Evolutionary conservation across 2,113 vertebrate genomes (phyloP).

Genomic region (Rattus rattus): DNA sequence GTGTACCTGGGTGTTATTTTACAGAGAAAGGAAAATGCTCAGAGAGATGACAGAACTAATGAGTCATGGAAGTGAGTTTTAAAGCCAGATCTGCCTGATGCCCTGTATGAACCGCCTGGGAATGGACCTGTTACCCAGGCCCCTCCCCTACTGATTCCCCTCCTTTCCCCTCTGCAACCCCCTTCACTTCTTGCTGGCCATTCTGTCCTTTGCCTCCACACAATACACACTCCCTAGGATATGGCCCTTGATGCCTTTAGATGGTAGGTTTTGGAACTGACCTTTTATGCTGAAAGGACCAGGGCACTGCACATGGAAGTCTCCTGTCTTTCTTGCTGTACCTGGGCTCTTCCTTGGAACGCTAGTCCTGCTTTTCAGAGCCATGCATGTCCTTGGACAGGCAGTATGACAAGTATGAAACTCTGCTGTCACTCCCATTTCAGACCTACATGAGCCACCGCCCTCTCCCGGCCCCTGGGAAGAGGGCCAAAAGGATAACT

Average conservation of each 20-base stretch:
- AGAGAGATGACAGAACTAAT: conserved; percentile 40
- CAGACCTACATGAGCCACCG: background rate
- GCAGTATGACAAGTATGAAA: background rate
- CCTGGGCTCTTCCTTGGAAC: background rate
- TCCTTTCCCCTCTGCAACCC: background rate
- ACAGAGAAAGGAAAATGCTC: conserved; percentile 39
- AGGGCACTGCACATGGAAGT: background rate
- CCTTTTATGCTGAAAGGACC: background rate
- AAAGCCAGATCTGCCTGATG: background rate
- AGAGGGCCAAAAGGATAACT: background rate
- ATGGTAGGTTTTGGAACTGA: conserved; percentile 14
- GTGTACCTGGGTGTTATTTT: background rate
- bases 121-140: background rate
- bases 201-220: background rate
- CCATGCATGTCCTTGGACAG: background rate
- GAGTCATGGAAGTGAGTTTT: background rate
- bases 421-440: background rate
- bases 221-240: background rate
- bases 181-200: background rate
- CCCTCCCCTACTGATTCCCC: no score
- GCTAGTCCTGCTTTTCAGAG: background rate
- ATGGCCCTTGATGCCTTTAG: background rate
- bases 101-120: background rate
- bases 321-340: background rate
- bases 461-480: background rate